A percentile compares a stretch with the other conserved stretches of the same genome.
Evolutionary conservation across 2,797 vertebrate genomes (phyloP).

Genomic region (Eremophila alpestris): DNA sequence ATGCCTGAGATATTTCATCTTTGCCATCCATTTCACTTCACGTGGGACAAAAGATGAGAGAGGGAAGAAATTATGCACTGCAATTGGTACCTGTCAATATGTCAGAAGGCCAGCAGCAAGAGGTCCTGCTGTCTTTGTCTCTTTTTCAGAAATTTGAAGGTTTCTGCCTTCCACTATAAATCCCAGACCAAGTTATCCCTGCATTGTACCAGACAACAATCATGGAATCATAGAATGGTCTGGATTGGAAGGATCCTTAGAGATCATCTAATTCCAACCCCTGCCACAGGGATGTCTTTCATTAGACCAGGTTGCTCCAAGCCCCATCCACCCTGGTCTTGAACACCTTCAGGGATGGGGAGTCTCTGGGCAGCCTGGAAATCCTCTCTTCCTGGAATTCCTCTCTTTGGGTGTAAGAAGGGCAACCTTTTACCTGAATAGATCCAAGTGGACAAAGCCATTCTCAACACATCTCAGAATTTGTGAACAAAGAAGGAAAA

Average conservation of each 20-base stretch:
- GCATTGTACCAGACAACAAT: accelerated
- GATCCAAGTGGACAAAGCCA: background rate
- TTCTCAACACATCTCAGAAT: background rate
- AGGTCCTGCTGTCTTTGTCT: background rate
- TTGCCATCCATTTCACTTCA: background rate
- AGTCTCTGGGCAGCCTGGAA: background rate
- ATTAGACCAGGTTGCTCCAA: background rate
- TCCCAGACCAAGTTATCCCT: background rate
- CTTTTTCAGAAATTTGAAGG: background rate
- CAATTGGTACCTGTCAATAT: background rate
- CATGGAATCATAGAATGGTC: background rate
- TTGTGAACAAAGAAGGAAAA: background rate
- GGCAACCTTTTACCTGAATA: background rate
- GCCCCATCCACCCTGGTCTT: background rate
- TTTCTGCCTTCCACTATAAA: background rate
- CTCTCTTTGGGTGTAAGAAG: too few species aligned
- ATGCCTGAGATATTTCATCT: background rate
- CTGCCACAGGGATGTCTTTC: background rate
- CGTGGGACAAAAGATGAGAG: background rate
- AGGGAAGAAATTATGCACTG: background rate
- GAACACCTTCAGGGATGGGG: background rate
- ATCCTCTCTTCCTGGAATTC: background rate
- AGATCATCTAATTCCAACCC: background rate
- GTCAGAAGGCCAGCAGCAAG: background rate
- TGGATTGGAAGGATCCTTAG: background rate